phyloP scores from a whole-genome alignment of 2,888 invertebrate species.

The Drosophila ustulata region DNA sequence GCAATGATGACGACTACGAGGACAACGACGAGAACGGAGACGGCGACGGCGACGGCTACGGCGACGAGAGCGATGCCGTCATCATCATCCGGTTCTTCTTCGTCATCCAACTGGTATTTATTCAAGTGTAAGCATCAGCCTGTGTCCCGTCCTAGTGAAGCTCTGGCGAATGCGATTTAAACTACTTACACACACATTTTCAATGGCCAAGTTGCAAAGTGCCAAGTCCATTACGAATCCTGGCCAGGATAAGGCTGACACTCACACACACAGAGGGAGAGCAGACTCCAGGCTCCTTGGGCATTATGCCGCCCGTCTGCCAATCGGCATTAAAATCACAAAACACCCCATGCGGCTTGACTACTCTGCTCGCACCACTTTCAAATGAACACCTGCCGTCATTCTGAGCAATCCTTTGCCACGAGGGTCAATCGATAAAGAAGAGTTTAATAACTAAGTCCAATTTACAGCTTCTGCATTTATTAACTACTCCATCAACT shows the following conservation, averaged over 20 bases:
- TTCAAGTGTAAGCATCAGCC: constrained; percentile 75
- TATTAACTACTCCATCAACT: no score
- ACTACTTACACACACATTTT: constrained; percentile 80
- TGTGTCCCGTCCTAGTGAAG: constrained; percentile 27
- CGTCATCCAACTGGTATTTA: constrained; percentile 66
- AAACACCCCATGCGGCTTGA: constrained; percentile 59
- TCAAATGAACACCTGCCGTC: constrained; percentile 59
- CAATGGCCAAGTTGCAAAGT: constrained; percentile 79
- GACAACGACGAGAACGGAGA: constrained; percentile 8
- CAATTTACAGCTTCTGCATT: background rate
- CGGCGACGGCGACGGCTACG: background rate
- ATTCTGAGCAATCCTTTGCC: constrained; percentile 65
- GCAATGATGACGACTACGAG: constrained; percentile 60
- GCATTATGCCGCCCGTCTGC: constrained; percentile 59
- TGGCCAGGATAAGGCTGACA: constrained; percentile 64
- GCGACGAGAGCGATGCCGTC: constrained; percentile 37
- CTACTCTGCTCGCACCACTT: constrained; percentile 7
- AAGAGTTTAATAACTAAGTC: no score
- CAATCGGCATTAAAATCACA: constrained; percentile 79
- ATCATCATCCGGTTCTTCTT: constrained; percentile 60
- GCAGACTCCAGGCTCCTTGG: constrained; percentile 8
- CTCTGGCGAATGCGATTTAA: constrained; percentile 73
- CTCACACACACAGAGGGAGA: constrained; percentile 29
- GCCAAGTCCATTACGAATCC: constrained; percentile 74
- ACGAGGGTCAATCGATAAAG: constrained; percentile 25